phyloP scores from a whole-genome alignment of 2,797 vertebrate species.

The Varecia variegata region DNA sequence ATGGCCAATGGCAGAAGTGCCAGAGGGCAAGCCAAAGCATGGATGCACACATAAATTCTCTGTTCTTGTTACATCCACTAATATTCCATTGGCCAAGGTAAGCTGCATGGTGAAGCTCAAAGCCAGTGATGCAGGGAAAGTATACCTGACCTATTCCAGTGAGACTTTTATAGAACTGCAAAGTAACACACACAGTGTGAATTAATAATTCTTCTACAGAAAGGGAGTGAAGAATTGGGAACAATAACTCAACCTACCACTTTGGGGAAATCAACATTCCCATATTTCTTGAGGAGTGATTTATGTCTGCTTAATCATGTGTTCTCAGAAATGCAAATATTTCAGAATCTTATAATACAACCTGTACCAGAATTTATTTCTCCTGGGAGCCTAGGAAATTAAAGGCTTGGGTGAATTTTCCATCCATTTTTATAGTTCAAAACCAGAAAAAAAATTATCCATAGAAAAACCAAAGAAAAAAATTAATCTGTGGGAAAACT shows the following conservation, averaged over 20 bases:
- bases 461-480: neutral
- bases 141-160: neutral
- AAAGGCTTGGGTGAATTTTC: neutral
- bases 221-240: neutral
- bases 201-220: neutral
- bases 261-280: neutral
- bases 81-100: neutral
- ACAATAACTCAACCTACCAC: neutral
- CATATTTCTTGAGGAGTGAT: neutral
- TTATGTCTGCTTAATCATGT: neutral
- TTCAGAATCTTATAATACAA: neutral
- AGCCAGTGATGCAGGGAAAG: neutral
- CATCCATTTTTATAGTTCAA: neutral
- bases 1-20: neutral
- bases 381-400: neutral
- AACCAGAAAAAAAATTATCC: neutral
- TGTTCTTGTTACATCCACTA: neutral
- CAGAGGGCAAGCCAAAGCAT: neutral
- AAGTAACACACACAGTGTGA: neutral
- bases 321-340: conserved; percentile 11
- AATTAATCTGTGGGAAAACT: neutral
- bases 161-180: neutral
- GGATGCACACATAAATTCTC: neutral
- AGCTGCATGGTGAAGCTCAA: neutral
- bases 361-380: neutral